A percentile compares a stretch with the other conserved stretches of the same genome.
Evolutionary conservation across 1,140 invertebrate genomes (phyloP).

Genomic region (Drosophila busckii): DNA sequence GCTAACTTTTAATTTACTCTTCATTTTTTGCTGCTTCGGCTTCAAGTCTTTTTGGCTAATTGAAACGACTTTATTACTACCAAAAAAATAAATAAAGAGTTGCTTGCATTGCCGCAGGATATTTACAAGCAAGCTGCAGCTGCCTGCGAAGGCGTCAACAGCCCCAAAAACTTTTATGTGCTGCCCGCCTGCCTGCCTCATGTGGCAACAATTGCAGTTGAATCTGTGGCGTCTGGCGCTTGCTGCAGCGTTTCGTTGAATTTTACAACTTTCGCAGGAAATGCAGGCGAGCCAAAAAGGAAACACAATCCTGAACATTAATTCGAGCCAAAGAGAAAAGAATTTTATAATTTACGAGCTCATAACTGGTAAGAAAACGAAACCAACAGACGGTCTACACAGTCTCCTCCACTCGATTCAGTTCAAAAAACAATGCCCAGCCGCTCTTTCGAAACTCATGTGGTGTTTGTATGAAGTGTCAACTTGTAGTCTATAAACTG

Average conservation of each 20-base stretch:
- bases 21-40: constrained; percentile 5
- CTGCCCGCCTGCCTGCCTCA: constrained; percentile 40
- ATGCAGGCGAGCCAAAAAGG: constrained; percentile 41
- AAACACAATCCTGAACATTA: constrained; percentile 48
- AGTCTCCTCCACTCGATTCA: too few relatives aligned
- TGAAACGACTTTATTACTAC: constrained; percentile 60
- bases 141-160: constrained; percentile 57
- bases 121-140: constrained; percentile 36
- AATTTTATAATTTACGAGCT: constrained; percentile 70
- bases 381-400: constrained; percentile 21
- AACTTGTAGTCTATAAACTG: constrained; percentile 15
- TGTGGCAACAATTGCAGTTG: constrained; percentile 37
- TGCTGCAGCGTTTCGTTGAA: constrained; percentile 4
- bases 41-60: constrained; percentile 35
- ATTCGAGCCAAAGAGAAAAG: constrained; percentile 29
- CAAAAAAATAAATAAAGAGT: constrained; percentile 33
- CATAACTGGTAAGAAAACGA: constrained; percentile 54
- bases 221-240: constrained; percentile 42
- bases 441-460: constrained; percentile 3
- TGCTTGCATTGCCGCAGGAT: constrained; percentile 34
- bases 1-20: constrained; percentile 37
- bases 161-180: constrained; percentile 59
- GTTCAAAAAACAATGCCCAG: constrained; percentile 19
- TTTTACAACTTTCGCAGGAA: constrained; percentile 73
- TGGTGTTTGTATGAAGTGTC: constrained; percentile 20